Conservation (phyloP, 2,113 vertebrate species). For the Nycticorax nycticorax region DNA sequence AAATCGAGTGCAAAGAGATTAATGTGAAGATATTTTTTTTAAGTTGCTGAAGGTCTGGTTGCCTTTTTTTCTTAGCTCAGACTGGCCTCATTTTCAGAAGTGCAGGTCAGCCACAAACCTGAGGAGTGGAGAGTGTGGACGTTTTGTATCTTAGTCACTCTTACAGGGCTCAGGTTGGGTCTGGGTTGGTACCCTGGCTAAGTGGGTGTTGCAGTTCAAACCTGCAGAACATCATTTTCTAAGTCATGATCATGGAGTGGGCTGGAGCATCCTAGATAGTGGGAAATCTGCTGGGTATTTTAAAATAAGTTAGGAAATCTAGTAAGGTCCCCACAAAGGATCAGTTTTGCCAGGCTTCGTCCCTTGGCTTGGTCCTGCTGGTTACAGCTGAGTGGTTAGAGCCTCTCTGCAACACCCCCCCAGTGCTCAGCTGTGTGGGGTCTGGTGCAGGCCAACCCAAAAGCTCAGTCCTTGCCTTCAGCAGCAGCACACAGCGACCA, state of each 20-base stretch:
- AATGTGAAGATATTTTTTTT: not conserved
- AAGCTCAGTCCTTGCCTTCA: not conserved
- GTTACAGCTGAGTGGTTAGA: not conserved
- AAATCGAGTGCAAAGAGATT: not conserved
- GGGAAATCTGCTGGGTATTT: not conserved
- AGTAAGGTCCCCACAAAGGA: not conserved
- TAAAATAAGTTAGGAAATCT: not conserved
- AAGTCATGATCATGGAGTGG: not conserved
- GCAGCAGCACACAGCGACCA: not conserved
- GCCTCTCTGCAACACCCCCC: not conserved
- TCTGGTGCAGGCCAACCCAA: not conserved
- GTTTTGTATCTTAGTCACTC: not conserved
- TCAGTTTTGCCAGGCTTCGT: not conserved
- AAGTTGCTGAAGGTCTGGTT: not conserved
- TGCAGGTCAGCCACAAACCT: not conserved
- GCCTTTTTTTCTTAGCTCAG: not conserved
- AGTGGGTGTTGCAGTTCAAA: not conserved
- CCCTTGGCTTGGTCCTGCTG: not conserved
- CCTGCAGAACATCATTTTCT: not conserved
- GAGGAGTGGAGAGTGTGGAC: not conserved
- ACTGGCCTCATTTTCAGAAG: not conserved
- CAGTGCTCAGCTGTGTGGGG: not conserved
- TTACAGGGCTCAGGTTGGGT: not conserved
- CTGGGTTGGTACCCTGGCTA: not conserved
- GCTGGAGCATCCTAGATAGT: not conserved